Evolutionary conservation across 2,113 vertebrate genomes (phyloP), one percentile per base, ranked within the genome.

Genomic region (Saguinus midas): DNA sequence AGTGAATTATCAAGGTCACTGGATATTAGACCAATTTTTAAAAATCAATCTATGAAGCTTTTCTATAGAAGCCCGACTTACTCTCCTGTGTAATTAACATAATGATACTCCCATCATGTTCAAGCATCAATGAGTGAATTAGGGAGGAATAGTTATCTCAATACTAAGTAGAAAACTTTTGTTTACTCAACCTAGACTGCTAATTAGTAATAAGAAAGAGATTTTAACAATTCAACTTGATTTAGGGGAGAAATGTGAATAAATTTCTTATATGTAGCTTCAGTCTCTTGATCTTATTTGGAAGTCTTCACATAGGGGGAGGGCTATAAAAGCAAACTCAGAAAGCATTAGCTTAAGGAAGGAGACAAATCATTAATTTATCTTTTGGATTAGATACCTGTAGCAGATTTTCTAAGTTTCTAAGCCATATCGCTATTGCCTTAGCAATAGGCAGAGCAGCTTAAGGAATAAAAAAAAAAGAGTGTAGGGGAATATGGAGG

Each of bases 141-240:
- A 93, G 84, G 87, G 84, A 88, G 25, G 23, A 94, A 93, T 0
- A 80, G 48, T 12, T 88, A 35, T 79, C 84, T 96, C 76, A 95
- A 78, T 96, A 88, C 57, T 90, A 97, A 81, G 35, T 68, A 97
- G 97, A 90, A 97, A 97, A 96, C 68, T 95, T 96, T 84, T 86
- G 96, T 96, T 96, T 97, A 96, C 91, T 92, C 91, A 96, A 85
- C 29, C 70, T 86, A 97, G 73, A 37, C 48, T 92, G 29, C 64
- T 96, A 97, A 97, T 98, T 94, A 96, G 64, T 72, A 84, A 83
- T 25, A 93, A 73, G 23, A 93, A 82, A 96, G 78, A 66, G 23
- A 87, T 90, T 79, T 95, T 68, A 96, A 86, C 32, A 93, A 27
- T 82, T 92, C 57, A 92, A 92, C 43, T 45, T 87, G 68, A 82